Base-by-base conservation (phyloP, 2,797 vertebrate species). In the Protonibea diacanthus region DNA sequence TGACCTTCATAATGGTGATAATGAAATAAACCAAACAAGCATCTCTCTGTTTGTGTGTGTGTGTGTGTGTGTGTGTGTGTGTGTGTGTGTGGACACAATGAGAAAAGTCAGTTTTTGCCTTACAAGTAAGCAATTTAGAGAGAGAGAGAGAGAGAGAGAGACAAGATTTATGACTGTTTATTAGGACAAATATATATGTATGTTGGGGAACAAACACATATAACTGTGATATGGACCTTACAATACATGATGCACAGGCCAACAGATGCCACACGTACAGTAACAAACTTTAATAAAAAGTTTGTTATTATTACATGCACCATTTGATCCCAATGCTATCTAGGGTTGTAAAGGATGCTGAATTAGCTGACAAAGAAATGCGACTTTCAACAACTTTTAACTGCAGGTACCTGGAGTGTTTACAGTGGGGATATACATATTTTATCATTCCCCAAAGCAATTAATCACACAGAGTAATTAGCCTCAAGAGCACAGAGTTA, bases 401-500 rank as follows among this genome's bases (percentile, higher is more conserved):
- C 75, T 69, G 49, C 52, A 59, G 33, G 47, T 47, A 77, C 64
- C 59, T 71, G 49, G 21, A 52, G n/a, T 70, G 52, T 75, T 69
- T 71, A 69, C 25, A n/a, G 33, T 5, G 56, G 25, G 10, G 57
- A 51, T 67, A n/a, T 74, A 73, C 61, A 81, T 79, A 55, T 62
- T 74, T 69, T 58, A 74, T 64, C 48, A 67, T 45, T 53, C 29
- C 66, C 45, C 29, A 65, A 62, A 65, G 66, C 55, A 68, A 76
- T 80, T 76, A 71, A 83, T 80, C 74, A 78, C 45, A 68, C 33
- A 0, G 52, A 65, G 11, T 76, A 82, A 88, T 84, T 71, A 74
- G 59, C 66, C 66, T 53, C 80, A 21, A 1, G 55, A 78, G 71
- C 48, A 52, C 58, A 9, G 15, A 52, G 49, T 20, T 65, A n/a